Evolutionary conservation across 1,140 invertebrate genomes (phyloP).

Genomic region (Polypedilum pembai): DNA sequence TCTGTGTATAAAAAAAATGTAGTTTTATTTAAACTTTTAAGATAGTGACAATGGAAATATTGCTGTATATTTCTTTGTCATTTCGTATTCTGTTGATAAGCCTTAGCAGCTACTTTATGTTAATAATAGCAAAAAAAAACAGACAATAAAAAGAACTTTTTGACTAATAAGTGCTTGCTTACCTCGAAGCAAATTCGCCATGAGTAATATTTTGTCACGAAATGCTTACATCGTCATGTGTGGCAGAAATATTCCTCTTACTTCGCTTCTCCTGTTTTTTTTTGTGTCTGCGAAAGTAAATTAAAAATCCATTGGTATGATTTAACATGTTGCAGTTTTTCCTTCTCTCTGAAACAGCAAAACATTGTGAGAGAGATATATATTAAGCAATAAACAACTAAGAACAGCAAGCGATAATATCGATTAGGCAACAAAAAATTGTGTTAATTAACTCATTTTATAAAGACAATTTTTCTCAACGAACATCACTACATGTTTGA

Average conservation of each 20-base stretch:
- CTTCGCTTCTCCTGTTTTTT: not conserved
- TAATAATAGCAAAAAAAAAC: not conserved
- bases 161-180: constrained; percentile 18
- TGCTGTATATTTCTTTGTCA: not conserved
- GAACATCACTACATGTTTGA: not conserved
- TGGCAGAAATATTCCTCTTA: not conserved
- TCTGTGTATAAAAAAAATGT: not conserved
- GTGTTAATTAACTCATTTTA: constrained; percentile 24
- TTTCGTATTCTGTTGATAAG: not conserved
- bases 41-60: constrained; percentile 4
- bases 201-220: constrained; percentile 24
- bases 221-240: constrained; percentile 2
- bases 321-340: too few species aligned
- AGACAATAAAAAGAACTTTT: constrained; percentile 16
- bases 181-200: not conserved
- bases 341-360: too few species aligned
- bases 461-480: not conserved
- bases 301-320: too few species aligned
- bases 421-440: constrained; percentile 1
- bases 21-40: not conserved
- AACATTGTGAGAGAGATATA: too few species aligned
- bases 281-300: too few species aligned
- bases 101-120: not conserved
- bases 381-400: too few species aligned
- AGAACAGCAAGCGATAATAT: not conserved